A percentile compares a stretch with the other conserved stretches of the same genome.
Evolutionary conservation across 2,888 invertebrate genomes (phyloP).

Genomic region (Gonocerus acuteangulatus): DNA sequence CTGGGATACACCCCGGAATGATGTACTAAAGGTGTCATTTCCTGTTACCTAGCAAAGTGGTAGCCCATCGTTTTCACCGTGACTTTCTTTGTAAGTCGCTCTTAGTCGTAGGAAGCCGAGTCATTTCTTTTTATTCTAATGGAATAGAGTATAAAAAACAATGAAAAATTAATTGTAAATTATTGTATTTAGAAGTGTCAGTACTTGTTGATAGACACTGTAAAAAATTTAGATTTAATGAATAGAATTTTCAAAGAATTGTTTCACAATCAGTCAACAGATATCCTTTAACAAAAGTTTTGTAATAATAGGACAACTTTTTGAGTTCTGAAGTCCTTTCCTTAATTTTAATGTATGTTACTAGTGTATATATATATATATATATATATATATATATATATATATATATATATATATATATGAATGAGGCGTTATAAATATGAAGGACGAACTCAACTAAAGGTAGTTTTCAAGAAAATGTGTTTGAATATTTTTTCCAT

Average conservation of each 20-base stretch:
- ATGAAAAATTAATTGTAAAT: neutral
- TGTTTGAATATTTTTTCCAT: too few relatives aligned
- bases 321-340: too few relatives aligned
- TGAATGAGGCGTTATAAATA: too few relatives aligned
- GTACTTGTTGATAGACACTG: neutral
- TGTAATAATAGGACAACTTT: too few relatives aligned
- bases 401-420: too few relatives aligned
- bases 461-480: too few relatives aligned
- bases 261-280: too few relatives aligned
- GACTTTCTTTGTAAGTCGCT: neutral
- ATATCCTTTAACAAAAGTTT: too few relatives aligned
- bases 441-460: too few relatives aligned
- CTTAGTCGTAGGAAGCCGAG: slow-evolving; percentile 6
- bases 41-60: slow-evolving; percentile 13
- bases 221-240: neutral
- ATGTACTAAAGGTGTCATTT: slow-evolving; percentile 58
- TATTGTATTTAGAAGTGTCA: neutral
- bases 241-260: neutral
- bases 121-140: neutral
- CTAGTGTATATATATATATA: too few relatives aligned
- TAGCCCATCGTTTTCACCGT: neutral
- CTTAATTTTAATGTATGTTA: too few relatives aligned
- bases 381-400: too few relatives aligned
- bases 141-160: neutral
- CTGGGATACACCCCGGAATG: slow-evolving; percentile 81